Conservation (phyloP, 2,113 vertebrate genomes). For the Sylvia atricapilla region DNA sequence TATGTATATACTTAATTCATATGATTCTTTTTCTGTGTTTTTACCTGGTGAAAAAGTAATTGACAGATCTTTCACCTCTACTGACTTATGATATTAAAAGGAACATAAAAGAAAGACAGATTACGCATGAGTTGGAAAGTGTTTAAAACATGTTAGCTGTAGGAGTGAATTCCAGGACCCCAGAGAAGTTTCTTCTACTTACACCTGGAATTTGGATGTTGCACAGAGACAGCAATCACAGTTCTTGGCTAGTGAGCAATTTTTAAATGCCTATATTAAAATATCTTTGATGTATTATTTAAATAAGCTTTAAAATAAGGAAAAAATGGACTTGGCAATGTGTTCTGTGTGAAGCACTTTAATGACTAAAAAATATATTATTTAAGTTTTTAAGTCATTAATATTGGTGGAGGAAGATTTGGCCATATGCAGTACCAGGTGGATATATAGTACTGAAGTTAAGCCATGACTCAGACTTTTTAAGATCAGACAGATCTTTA, state of each 20-base stretch:
- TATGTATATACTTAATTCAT: background rate
- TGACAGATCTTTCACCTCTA: background rate
- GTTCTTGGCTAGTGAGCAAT: background rate
- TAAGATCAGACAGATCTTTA: background rate
- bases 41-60: background rate
- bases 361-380: background rate
- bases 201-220: background rate
- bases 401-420: background rate
- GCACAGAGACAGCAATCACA: background rate
- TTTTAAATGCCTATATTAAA: background rate
- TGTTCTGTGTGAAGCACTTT: background rate
- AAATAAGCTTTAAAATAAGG: background rate
- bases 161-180: background rate
- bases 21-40: background rate
- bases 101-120: background rate
- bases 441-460: background rate
- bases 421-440: background rate
- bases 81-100: background rate
- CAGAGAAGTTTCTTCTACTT: background rate
- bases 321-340: background rate
- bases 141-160: background rate
- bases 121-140: background rate
- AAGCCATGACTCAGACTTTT: background rate
- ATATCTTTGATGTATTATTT: background rate
- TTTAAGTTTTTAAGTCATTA: background rate